phyloP scores from a whole-genome alignment of 92 coral and sea anemone species.

The Ricordea florida region DNA sequence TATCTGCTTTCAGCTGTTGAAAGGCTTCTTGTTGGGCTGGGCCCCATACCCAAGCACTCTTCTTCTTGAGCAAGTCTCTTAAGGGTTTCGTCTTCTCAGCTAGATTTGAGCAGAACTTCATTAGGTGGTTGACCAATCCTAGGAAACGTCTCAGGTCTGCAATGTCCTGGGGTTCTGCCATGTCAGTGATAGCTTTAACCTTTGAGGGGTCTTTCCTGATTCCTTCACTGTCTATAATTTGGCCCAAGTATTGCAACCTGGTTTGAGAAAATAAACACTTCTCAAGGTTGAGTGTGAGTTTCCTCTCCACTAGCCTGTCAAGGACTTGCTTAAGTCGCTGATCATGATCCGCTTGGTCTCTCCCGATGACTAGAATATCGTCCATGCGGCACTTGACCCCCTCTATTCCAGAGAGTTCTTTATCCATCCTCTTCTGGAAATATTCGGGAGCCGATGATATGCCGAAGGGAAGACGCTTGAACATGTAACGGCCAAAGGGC shows the following conservation, averaged over 20 bases:
- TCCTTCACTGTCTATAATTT: conserved; percentile 46
- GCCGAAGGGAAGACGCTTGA: conserved; percentile 43
- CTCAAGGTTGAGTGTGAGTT: conserved; percentile 55
- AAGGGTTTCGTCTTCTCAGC: conserved; percentile 51
- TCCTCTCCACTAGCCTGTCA: conserved; percentile 51
- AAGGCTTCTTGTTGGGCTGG: conserved; percentile 43
- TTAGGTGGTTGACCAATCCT: conserved; percentile 52
- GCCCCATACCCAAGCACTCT: conserved; percentile 47
- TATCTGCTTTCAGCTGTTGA: conserved; percentile 24
- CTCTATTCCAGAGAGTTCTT: conserved; percentile 44
- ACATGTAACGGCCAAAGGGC: conserved; percentile 46
- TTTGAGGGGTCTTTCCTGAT: conserved; percentile 47
- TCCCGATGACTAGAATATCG: conserved; percentile 42
- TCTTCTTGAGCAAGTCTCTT: conserved; percentile 47
- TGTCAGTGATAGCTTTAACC: conserved; percentile 35
- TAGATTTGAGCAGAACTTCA: conserved; percentile 35
- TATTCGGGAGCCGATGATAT: conserved; percentile 42
- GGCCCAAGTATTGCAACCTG: conserved; percentile 42
- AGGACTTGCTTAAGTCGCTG: conserved; percentile 20
- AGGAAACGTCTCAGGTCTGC: conserved; percentile 55
- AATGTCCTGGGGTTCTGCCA: conserved; percentile 26
- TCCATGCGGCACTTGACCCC: conserved; percentile 60
- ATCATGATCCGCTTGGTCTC: conserved; percentile 60
- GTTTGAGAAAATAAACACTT: conserved; percentile 39
- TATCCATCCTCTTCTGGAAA: conserved; percentile 53